Percentiles rank a stretch among this genome's conserved stretches.
Conservation (phyloP, 1,140 invertebrate species). For the Theocolax elegans region DNA sequence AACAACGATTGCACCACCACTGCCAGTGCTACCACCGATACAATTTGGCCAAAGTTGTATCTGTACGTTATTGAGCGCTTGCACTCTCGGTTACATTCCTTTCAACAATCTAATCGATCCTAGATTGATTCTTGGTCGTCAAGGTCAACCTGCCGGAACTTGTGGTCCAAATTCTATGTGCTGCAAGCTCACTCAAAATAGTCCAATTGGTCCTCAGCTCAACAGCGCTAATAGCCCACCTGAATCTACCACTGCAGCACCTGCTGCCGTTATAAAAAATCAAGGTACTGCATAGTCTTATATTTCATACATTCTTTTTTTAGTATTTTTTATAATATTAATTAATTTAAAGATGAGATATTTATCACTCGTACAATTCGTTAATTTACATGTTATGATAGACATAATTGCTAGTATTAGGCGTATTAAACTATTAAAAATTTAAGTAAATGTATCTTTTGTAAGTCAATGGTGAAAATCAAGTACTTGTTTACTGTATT, state of each 20-base stretch:
- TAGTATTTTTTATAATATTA: background rate
- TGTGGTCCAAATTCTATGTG: background rate
- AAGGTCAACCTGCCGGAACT: background rate
- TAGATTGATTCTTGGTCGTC: constrained; percentile 40
- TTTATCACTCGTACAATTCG: too few relatives aligned
- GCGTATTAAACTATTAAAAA: too few relatives aligned
- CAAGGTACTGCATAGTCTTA: background rate
- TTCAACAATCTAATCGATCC: constrained; percentile 46
- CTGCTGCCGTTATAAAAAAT: background rate
- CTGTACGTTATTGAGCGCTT: background rate
- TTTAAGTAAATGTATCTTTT: too few relatives aligned
- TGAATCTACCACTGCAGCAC: background rate
- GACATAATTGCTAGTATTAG: too few relatives aligned
- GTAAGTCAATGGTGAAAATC: too few relatives aligned
- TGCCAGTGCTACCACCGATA: background rate
- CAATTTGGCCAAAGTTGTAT: constrained; percentile 10
- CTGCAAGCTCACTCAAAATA: constrained; percentile 8
- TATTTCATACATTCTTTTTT: too few relatives aligned
- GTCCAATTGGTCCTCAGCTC: constrained; percentile 37
- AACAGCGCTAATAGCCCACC: background rate
- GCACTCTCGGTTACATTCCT: constrained; percentile 7
- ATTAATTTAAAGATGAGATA: background rate
- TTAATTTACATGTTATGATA: too few relatives aligned
- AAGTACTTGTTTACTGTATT: too few relatives aligned
- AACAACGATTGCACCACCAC: background rate